phyloP scores from a whole-genome alignment of 2,797 vertebrate genomes.

The Semaprochilodus insignis region DNA sequence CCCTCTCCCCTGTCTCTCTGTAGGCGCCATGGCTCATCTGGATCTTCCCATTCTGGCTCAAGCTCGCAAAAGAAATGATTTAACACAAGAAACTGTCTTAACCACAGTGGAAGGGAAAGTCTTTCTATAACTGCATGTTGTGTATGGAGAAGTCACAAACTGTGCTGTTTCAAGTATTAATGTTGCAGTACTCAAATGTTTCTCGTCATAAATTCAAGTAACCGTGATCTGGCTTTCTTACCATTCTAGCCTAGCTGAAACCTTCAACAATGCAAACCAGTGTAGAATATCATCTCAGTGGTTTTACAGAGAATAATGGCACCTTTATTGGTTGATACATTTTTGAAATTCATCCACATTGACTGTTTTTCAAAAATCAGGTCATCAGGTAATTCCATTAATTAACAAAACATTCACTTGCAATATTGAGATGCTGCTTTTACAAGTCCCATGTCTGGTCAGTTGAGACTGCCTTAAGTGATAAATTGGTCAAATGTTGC shows the following conservation, averaged over 20 bases:
- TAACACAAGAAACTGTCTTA: constrained; percentile 69
- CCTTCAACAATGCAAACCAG: constrained; percentile 6
- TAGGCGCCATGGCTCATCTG: constrained; percentile 88
- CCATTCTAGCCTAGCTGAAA: constrained; percentile 38
- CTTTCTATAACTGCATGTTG: constrained; percentile 89
- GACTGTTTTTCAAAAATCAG: constrained; percentile 20
- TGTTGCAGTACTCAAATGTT: constrained; percentile 63
- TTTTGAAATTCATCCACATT: constrained; percentile 15
- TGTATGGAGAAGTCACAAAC: constrained; percentile 82
- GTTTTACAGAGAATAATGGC: constrained; percentile 21
- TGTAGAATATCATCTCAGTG: constrained; percentile 30
- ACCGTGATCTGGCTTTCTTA: constrained; percentile 57
- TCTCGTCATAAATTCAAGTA: constrained; percentile 51
- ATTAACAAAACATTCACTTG: constrained; percentile 1
- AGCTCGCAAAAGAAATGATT: constrained; percentile 98
- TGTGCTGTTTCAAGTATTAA: constrained; percentile 72
- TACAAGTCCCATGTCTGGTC: constrained; percentile 38
- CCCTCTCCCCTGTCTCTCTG: constrained; percentile 44
- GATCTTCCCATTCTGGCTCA: constrained; percentile 97
- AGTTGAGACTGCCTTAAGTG: constrained; percentile 38
- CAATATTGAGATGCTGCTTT: constrained; percentile 46
- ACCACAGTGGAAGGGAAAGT: constrained; percentile 58
- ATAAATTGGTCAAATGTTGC: constrained; percentile 30
- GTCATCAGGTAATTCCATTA: neutral
- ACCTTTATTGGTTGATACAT: constrained; percentile 15